phyloP scores from a whole-genome alignment of 2,113 vertebrate genomes.

The Trematocara marginatum region DNA sequence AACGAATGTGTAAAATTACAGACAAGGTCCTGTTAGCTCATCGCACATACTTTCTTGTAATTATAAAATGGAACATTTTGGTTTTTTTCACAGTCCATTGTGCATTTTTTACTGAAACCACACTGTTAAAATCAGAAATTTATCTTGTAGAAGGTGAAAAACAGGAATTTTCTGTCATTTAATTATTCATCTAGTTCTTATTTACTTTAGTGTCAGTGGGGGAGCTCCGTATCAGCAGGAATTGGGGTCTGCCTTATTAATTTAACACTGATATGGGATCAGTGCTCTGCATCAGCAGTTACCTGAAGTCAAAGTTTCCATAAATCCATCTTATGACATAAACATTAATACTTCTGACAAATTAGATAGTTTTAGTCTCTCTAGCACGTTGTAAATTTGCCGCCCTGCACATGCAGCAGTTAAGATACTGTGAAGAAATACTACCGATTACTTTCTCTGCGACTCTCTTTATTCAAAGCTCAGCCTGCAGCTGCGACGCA shows the following conservation, averaged over 20 bases:
- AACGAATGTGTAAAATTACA: background rate
- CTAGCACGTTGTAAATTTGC: background rate
- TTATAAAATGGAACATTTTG: background rate
- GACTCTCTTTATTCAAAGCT: background rate
- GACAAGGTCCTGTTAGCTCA: background rate
- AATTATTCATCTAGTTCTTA: background rate
- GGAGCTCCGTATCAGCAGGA: background rate
- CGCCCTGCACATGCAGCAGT: background rate
- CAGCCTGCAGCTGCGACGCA: slow-evolving; percentile 39
- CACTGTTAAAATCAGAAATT: background rate
- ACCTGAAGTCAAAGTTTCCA: background rate
- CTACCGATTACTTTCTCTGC: background rate
- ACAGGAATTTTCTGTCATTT: background rate
- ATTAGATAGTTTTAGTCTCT: background rate
- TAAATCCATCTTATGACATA: background rate
- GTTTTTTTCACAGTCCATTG: accelerated
- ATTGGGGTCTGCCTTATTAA: background rate
- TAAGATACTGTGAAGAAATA: background rate
- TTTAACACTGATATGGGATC: background rate
- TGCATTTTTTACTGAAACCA: background rate
- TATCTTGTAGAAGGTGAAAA: background rate
- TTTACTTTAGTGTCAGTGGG: background rate
- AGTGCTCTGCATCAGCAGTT: background rate
- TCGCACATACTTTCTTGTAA: background rate
- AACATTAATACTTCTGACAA: background rate